phyloP scores from a whole-genome alignment of 2,888 invertebrate species.

The Lochmaea crataegi region DNA sequence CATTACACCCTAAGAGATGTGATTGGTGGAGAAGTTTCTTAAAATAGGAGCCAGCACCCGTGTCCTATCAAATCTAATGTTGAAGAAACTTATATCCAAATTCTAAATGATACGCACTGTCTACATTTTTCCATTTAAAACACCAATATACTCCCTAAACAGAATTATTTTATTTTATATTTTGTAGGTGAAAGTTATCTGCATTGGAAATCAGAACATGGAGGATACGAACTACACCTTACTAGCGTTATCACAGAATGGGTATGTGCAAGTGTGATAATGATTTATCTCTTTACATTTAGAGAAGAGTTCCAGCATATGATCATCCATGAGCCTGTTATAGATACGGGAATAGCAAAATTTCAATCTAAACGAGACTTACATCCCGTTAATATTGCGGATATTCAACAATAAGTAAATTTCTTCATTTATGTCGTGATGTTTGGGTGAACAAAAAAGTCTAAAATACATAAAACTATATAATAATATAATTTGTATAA shows the following conservation, averaged over 20 bases:
- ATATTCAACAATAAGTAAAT: background rate
- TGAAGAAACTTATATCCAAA: too few species aligned
- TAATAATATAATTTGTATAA: too few species aligned
- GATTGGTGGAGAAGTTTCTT: too few species aligned
- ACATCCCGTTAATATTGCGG: background rate
- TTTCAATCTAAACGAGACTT: slow-evolving; percentile 6
- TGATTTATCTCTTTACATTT: slow-evolving; percentile 45
- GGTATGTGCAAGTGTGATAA: slow-evolving; percentile 47
- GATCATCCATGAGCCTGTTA: slow-evolving; percentile 34
- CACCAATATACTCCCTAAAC: too few species aligned
- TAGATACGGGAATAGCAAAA: slow-evolving; percentile 24
- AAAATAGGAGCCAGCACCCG: too few species aligned
- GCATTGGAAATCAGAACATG: slow-evolving; percentile 49
- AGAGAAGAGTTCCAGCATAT: slow-evolving; percentile 46
- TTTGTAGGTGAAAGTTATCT: slow-evolving; percentile 46
- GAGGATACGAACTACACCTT: slow-evolving; percentile 48
- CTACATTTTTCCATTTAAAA: too few species aligned
- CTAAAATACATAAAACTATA: too few species aligned
- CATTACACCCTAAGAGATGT: too few species aligned
- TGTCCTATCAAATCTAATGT: too few species aligned
- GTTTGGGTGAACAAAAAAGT: too few species aligned
- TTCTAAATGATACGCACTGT: too few species aligned
- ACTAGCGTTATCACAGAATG: slow-evolving; percentile 49
- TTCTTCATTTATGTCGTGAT: background rate
- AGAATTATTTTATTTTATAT: slow-evolving; percentile 31